Evolutionary conservation across 2,888 invertebrate species (phyloP).

Genomic region (Panzeria rudis): DNA sequence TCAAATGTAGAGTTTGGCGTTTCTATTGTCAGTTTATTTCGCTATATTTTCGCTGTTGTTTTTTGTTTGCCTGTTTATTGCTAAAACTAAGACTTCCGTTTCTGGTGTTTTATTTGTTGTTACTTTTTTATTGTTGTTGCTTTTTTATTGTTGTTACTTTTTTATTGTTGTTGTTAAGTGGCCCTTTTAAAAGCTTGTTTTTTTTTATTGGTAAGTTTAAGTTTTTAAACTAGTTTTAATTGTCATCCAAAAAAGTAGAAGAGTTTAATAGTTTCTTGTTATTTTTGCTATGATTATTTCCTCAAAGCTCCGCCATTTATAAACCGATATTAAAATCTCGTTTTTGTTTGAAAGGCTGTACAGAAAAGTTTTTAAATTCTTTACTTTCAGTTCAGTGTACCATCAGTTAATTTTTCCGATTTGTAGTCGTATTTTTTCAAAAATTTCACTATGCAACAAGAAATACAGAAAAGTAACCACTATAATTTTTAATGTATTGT

Average conservation of each 20-base stretch:
- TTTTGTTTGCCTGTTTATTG: neutral
- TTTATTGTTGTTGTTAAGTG: slow-evolving; percentile 11
- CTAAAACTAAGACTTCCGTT: slow-evolving; percentile 24
- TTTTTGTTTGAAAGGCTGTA: too few relatives aligned
- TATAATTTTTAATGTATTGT: too few relatives aligned
- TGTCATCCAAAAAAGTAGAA: neutral
- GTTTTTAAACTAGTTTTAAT: neutral
- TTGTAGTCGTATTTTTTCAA: too few relatives aligned
- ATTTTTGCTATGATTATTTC: too few relatives aligned
- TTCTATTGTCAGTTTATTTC: slow-evolving; percentile 18
- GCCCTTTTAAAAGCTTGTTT: neutral
- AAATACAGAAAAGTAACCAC: too few relatives aligned
- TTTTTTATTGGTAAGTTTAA: neutral
- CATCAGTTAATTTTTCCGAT: too few relatives aligned
- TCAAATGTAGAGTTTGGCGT: neutral
- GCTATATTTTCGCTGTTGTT: neutral
- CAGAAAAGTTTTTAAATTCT: too few relatives aligned
- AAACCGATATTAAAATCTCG: too few relatives aligned
- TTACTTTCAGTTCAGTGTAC: too few relatives aligned
- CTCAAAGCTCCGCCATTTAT: too few relatives aligned
- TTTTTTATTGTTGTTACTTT: neutral
- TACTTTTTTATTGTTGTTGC: too few relatives aligned
- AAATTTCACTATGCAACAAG: too few relatives aligned
- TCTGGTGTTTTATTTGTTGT: neutral
- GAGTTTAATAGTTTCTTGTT: neutral